A percentile compares a stretch with the other conserved stretches of the same genome.
Evolutionary conservation across 2,888 invertebrate genomes (phyloP).

Genomic region (Baronia brevicornis): DNA sequence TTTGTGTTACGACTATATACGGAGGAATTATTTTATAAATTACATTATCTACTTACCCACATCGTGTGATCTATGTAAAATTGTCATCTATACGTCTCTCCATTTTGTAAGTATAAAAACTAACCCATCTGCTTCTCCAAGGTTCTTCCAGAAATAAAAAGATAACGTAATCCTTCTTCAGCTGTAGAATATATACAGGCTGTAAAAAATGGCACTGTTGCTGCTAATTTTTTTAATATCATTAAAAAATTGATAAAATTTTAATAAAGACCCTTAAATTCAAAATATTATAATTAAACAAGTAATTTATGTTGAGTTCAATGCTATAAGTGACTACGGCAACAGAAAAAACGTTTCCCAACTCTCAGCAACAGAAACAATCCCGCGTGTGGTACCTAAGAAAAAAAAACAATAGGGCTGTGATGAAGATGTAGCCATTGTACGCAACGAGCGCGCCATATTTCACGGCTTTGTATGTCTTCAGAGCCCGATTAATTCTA

Average conservation of each 20-base stretch:
- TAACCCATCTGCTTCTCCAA: no score
- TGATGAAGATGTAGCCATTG: constrained; percentile 76
- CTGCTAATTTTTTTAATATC: no score
- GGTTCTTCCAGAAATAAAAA: no score
- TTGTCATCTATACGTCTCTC: constrained; percentile 24
- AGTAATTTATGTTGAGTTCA: background rate
- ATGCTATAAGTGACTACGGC: constrained; percentile 48
- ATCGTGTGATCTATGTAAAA: constrained; percentile 8
- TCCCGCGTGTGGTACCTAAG: constrained; percentile 60
- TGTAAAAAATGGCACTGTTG: no score
- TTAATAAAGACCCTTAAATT: no score
- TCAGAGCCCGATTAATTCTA: constrained; percentile 72
- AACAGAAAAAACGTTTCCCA: constrained; percentile 60
- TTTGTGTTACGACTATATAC: constrained; percentile 40
- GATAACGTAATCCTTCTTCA: no score
- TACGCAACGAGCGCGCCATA: constrained; percentile 69
- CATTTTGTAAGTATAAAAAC: no score
- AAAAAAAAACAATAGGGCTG: constrained; percentile 70
- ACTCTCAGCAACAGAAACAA: constrained; percentile 65
- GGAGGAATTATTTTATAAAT: constrained; percentile 25
- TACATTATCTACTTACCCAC: constrained; percentile 16
- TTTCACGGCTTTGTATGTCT: constrained; percentile 72
- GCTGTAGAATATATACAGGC: no score
- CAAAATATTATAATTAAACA: no score
- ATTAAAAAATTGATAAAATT: no score